Evolutionary conservation across 2,113 vertebrate species (phyloP).

Genomic region (Turdus rufiventris): DNA sequence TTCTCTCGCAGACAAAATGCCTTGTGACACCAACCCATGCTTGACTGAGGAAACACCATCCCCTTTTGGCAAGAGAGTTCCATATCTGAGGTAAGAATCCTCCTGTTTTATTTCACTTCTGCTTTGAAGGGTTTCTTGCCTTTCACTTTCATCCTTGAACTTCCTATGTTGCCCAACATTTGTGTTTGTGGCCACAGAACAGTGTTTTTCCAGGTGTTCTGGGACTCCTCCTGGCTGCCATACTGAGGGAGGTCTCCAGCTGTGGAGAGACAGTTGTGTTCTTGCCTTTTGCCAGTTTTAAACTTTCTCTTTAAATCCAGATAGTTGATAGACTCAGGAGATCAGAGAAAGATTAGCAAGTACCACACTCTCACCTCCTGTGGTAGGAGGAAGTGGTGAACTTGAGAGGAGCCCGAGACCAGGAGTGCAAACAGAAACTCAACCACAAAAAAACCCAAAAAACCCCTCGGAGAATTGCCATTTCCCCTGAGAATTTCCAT

Average conservation of each 20-base stretch:
- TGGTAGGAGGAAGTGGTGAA: neutral
- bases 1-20: slow-evolving; percentile 39
- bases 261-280: neutral
- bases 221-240: neutral
- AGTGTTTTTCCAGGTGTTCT: neutral
- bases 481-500: neutral
- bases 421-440: neutral
- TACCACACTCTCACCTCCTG: neutral
- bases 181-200: neutral
- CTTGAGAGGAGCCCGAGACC: neutral
- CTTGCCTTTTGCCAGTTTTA: neutral
- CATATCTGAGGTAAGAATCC: slow-evolving; percentile 31
- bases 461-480: neutral
- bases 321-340: neutral
- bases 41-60: slow-evolving; percentile 22
- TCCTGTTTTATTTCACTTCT: neutral
- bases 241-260: neutral
- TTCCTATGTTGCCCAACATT: neutral
- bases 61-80: neutral
- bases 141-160: neutral
- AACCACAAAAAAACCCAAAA: neutral
- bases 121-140: neutral
- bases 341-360: neutral
- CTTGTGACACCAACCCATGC: slow-evolving; percentile 42
- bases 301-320: neutral